phyloP scores from a whole-genome alignment of 2,113 vertebrate genomes.

The Bubo bubo region DNA sequence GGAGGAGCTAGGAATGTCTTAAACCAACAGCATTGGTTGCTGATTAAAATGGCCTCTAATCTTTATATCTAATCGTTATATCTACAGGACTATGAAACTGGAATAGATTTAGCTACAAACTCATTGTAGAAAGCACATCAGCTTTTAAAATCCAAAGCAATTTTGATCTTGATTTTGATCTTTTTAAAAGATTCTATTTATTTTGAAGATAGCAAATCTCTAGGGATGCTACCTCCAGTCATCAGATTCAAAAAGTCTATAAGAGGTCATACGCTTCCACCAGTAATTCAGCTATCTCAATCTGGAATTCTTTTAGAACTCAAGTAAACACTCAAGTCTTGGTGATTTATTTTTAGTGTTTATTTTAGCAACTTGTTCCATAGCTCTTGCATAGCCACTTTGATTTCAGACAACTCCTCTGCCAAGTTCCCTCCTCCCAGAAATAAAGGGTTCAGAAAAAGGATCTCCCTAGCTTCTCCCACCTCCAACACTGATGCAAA shows the following conservation, averaged over 20 bases:
- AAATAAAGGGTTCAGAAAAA: background rate
- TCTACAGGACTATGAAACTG: background rate
- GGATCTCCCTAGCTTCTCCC: background rate
- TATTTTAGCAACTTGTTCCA: background rate
- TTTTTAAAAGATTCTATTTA: background rate
- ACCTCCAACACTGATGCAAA: background rate
- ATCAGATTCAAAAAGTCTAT: background rate
- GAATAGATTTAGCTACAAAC: background rate
- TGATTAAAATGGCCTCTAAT: background rate
- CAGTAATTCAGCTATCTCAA: background rate
- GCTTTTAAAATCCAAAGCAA: background rate
- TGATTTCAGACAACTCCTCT: background rate
- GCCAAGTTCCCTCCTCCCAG: background rate
- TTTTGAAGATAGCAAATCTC: background rate
- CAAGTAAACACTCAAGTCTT: background rate
- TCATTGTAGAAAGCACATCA: background rate
- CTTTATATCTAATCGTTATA: background rate
- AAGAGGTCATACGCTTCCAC: background rate
- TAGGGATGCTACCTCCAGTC: background rate
- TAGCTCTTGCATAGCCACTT: background rate
- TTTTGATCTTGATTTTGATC: background rate
- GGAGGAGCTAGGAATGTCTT: background rate
- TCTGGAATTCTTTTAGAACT: background rate
- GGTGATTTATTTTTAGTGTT: background rate
- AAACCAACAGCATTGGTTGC: background rate